phyloP scores from a whole-genome alignment of 2,797 vertebrate species.

The Octomys mimax region DNA sequence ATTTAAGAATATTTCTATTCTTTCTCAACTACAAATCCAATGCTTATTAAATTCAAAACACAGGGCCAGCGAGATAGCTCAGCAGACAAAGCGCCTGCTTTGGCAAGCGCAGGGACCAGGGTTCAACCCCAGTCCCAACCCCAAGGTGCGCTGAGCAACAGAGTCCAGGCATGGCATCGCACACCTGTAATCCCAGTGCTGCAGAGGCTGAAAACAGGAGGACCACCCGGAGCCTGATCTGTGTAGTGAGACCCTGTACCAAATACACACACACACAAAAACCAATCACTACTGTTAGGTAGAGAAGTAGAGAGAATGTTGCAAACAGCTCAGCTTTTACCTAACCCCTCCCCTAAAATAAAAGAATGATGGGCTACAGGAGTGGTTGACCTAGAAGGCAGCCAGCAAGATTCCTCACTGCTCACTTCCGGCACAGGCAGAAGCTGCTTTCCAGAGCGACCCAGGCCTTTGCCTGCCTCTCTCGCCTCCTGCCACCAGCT shows the following conservation, averaged over 20 bases:
- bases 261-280: too few species aligned
- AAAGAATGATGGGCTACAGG: background rate
- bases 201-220: too few species aligned
- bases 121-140: too few species aligned
- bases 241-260: too few species aligned
- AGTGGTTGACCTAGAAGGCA: background rate
- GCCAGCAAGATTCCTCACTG: background rate
- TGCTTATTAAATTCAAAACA: background rate
- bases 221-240: too few species aligned
- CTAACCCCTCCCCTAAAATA: background rate
- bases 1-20: background rate
- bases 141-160: too few species aligned
- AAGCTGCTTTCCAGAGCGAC: constrained; percentile 45
- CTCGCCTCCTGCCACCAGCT: constrained; percentile 25
- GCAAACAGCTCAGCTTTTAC: background rate
- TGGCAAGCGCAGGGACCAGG: too few species aligned
- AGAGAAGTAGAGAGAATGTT: background rate
- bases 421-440: background rate
- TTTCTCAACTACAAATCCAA: background rate
- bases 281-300: background rate
- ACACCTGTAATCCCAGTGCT: too few species aligned
- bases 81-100: too few species aligned
- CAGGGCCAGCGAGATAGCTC: too few species aligned
- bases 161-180: too few species aligned
- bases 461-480: constrained; percentile 10